Evolutionary conservation across 2,113 vertebrate species (phyloP).

Genomic region (Stigmatopora argus): DNA sequence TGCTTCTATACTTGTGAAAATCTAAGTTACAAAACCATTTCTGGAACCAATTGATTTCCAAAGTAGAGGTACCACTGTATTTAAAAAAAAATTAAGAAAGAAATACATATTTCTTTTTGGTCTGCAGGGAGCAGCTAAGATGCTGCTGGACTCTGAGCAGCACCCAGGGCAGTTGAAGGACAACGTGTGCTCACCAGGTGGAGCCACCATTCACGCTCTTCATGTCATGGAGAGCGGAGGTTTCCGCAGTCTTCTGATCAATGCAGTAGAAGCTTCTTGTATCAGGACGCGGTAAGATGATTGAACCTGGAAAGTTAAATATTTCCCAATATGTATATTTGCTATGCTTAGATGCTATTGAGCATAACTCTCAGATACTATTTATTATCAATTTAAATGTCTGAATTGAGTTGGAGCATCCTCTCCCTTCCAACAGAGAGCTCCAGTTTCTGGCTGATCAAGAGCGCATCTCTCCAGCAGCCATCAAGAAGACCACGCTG

Average conservation of each 20-base stretch:
- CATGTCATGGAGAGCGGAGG: slow-evolving; percentile 94
- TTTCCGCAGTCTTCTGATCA: slow-evolving; percentile 94
- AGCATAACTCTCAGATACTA: neutral
- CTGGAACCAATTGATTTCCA: no score
- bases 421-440: slow-evolving; percentile 69
- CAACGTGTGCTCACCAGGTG: slow-evolving; percentile 92
- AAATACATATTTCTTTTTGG: neutral
- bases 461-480: slow-evolving; percentile 86
- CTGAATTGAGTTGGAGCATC: neutral
- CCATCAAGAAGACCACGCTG: slow-evolving; percentile 94
- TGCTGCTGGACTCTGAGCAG: slow-evolving; percentile 91
- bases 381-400: neutral
- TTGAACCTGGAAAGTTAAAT: neutral
- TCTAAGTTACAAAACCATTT: no score
- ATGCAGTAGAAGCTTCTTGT: slow-evolving; percentile 94
- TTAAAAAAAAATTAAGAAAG: no score
- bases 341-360: neutral
- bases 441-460: slow-evolving; percentile 92
- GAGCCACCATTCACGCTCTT: slow-evolving; percentile 94
- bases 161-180: slow-evolving; percentile 95
- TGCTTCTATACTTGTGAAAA: no score
- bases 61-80: no score
- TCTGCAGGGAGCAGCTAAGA: slow-evolving; percentile 89
- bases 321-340: neutral
- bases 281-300: slow-evolving; percentile 74